Evolutionary conservation across 2,113 vertebrate species (phyloP).

Genomic region (Sander lucioperca): DNA sequence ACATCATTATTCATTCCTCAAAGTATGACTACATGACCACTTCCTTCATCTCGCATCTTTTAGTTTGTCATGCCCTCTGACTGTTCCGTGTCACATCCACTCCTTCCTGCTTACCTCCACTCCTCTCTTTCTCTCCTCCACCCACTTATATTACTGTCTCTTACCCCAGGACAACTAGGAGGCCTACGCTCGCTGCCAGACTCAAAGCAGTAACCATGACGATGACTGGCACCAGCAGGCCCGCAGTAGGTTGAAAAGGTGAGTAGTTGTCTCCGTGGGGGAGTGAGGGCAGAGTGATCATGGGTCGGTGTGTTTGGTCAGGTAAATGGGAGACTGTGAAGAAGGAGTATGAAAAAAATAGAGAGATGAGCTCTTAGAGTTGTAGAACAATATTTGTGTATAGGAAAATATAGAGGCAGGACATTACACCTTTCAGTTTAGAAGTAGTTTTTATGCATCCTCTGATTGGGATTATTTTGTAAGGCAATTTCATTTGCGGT

Average conservation of each 20-base stretch:
- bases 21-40: neutral
- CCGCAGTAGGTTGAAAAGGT: constrained; percentile 20
- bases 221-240: constrained; percentile 63
- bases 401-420: neutral
- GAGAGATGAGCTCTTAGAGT: neutral
- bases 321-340: constrained; percentile 67
- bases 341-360: constrained; percentile 2
- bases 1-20: constrained; percentile 3
- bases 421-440: neutral
- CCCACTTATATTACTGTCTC: constrained; percentile 37
- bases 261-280: constrained; percentile 39
- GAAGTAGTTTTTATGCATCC: neutral
- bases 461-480: neutral
- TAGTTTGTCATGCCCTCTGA: neutral
- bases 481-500: neutral
- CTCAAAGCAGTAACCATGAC: constrained; percentile 64
- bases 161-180: constrained; percentile 71
- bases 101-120: constrained; percentile 22
- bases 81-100: constrained; percentile 6
- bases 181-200: constrained; percentile 64
- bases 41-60: constrained; percentile 9
- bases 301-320: constrained; percentile 24
- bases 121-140: neutral
- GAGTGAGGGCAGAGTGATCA: constrained; percentile 58
- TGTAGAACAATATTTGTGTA: neutral